A percentile compares a stretch with the other conserved stretches of the same genome.
phyloP scores from a whole-genome alignment of 1,140 invertebrate genomes.

The Acyrthosiphon pisum region DNA sequence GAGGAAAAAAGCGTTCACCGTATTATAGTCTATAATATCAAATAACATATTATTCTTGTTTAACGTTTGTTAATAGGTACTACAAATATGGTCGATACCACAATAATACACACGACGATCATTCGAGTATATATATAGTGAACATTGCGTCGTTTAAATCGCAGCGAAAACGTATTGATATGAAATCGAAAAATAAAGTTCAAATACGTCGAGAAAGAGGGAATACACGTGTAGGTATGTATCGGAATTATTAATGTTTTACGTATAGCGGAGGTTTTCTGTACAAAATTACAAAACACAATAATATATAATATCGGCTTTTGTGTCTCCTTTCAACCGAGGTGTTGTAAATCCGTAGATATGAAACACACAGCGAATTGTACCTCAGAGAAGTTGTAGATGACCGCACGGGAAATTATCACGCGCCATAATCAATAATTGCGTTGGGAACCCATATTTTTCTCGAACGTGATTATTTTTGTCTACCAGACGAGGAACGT shows the following conservation, averaged over 20 bases:
- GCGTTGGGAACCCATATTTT: background rate
- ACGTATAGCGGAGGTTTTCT: background rate
- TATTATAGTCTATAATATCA: background rate
- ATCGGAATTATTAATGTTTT: background rate
- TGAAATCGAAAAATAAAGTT: background rate
- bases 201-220: background rate
- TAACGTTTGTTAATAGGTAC: background rate
- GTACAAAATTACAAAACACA: background rate
- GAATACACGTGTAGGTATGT: background rate
- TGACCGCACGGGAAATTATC: background rate
- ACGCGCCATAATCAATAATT: slow-evolving; percentile 14
- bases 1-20: background rate
- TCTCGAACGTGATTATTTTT: slow-evolving; percentile 6
- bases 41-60: background rate
- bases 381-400: background rate
- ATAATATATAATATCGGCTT: background rate
- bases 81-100: background rate
- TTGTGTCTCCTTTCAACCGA: background rate
- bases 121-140: background rate
- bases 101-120: background rate
- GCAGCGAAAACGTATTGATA: background rate
- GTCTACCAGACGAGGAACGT: background rate
- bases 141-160: background rate
- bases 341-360: background rate
- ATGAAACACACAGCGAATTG: background rate